phyloP scores from a whole-genome alignment of 2,797 vertebrate species.

The Acropternis orthonyx region DNA sequence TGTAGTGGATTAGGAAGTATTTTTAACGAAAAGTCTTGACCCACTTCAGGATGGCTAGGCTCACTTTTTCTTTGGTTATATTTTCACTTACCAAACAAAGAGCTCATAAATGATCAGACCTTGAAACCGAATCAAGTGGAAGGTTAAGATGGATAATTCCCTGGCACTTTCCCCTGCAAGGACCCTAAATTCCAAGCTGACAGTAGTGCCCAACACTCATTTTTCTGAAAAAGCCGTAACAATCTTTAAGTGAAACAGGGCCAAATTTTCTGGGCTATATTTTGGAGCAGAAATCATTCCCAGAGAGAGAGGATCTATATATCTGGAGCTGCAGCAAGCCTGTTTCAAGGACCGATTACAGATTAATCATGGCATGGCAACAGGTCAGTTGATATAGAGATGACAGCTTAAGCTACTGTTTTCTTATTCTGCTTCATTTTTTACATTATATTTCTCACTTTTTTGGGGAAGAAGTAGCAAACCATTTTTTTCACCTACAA shows the following conservation, averaged over 20 bases:
- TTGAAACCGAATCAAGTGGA: conserved; percentile 58
- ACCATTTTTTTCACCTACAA: neutral
- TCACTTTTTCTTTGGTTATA: conserved; percentile 33
- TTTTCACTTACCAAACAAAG: conserved; percentile 42
- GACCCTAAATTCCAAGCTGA: conserved; percentile 61
- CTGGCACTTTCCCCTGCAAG: conserved; percentile 34
- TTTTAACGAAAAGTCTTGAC: conserved; percentile 42
- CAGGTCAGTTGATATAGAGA: neutral
- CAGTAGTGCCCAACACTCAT: conserved; percentile 23
- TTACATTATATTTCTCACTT: neutral
- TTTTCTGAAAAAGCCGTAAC: conserved; percentile 56
- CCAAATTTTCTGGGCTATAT: conserved; percentile 17
- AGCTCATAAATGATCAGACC: conserved; percentile 41
- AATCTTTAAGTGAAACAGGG: neutral
- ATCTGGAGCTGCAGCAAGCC: neutral
- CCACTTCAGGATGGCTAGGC: neutral
- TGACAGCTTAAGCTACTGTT: conserved; percentile 39
- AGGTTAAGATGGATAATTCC: conserved; percentile 57
- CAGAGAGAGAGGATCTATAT: conserved; percentile 6
- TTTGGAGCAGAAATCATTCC: conserved; percentile 51
- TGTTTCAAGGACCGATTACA: neutral
- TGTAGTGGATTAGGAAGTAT: conserved; percentile 35
- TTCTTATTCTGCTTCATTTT: conserved; percentile 20
- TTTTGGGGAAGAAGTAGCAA: neutral
- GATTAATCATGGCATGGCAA: conserved; percentile 16